These are phyloP conservation scores for Globia sparganii DNA, from an alignment of 2,888 invertebrate genomes.

Conservation along the genomic window DNA sequence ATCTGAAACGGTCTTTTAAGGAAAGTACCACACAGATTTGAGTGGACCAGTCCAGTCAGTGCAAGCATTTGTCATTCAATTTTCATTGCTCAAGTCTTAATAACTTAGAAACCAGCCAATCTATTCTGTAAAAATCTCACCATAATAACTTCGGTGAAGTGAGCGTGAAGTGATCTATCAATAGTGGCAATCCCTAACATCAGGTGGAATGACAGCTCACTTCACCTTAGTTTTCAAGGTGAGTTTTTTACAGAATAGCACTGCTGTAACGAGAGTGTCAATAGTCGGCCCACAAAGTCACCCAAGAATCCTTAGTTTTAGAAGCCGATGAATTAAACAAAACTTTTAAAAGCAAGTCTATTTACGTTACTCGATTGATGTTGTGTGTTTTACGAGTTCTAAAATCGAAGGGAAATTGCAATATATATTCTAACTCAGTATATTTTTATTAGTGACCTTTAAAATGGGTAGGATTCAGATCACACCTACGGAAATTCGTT, in stretches of 20 bases:
- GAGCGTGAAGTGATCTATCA: no score
- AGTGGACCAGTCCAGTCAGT: no score
- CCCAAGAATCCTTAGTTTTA: conserved; percentile 25
- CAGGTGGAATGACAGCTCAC: no score
- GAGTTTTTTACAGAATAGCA: no score
- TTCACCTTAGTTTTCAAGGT: no score
- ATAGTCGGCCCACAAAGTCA: background rate
- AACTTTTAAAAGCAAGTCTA: conserved; percentile 57
- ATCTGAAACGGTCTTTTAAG: no score
- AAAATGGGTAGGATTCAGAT: background rate
- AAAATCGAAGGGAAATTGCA: conserved; percentile 51
- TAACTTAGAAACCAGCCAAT: background rate
- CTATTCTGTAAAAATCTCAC: no score
- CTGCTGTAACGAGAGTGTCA: background rate
- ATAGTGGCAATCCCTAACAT: no score
- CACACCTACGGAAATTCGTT: conserved; percentile 10
- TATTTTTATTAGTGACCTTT: conserved; percentile 36
- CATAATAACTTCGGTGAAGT: no score
- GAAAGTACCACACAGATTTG: no score
- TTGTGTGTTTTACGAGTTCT: conserved; percentile 60
- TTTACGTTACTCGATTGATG: conserved; percentile 64
- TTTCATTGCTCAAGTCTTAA: background rate
- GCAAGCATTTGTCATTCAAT: background rate
- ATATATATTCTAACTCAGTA: conserved; percentile 46
- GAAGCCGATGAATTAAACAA: conserved; percentile 49